Evolutionary conservation across 2,888 invertebrate genomes (phyloP).

Genomic region (Venusia cambrica): DNA sequence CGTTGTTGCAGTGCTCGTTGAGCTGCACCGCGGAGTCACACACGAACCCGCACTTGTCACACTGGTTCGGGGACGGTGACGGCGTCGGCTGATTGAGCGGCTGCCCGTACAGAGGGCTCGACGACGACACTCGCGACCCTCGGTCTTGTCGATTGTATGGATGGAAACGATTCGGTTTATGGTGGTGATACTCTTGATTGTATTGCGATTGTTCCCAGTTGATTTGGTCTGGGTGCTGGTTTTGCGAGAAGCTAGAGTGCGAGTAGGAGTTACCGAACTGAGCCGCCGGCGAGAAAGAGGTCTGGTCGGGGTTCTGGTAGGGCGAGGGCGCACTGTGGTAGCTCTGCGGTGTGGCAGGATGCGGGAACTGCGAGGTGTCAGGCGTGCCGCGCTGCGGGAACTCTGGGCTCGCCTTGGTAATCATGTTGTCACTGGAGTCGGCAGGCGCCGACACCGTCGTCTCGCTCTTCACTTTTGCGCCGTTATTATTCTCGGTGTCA

Average conservation of each 20-base stretch:
- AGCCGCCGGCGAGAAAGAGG: constrained; percentile 79
- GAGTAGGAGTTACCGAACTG: constrained; percentile 75
- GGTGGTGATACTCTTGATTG: constrained; percentile 70
- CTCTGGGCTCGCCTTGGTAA: constrained; percentile 83
- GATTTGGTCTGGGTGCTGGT: constrained; percentile 72
- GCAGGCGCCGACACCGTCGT: constrained; percentile 85
- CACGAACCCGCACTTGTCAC: constrained; percentile 91
- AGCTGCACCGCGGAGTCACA: constrained; percentile 88
- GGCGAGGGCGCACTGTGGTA: constrained; percentile 85
- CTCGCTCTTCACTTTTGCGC: constrained; percentile 80
- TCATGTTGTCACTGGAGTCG: constrained; percentile 87
- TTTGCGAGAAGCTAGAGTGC: constrained; percentile 74
- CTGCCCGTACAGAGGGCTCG: constrained; percentile 80
- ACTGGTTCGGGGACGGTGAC: constrained; percentile 87
- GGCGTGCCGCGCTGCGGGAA: constrained; percentile 81
- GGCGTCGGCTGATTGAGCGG: constrained; percentile 85
- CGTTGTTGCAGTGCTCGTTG: constrained; percentile 87
- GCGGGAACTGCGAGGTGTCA: constrained; percentile 81
- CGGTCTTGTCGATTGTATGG: constrained; percentile 79
- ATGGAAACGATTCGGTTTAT: constrained; percentile 70
- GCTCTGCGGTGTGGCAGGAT: constrained; percentile 84
- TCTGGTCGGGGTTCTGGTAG: constrained; percentile 82
- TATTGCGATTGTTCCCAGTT: constrained; percentile 74
- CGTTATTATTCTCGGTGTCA: constrained; percentile 85
- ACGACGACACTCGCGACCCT: constrained; percentile 74